Conservation (phyloP, 2,888 invertebrate species). For the Carabus problematicus region DNA sequence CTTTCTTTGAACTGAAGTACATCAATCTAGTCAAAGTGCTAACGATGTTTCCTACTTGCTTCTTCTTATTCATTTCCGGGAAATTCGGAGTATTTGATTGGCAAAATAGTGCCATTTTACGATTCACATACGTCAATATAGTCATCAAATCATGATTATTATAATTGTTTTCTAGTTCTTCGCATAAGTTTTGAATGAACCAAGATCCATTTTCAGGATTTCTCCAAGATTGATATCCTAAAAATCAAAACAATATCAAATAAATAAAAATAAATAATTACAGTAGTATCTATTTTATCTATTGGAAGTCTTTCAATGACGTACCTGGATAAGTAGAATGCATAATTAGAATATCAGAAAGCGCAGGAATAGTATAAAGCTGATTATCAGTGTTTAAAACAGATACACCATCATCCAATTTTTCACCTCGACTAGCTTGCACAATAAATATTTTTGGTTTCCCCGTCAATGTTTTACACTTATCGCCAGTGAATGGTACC, state of each 20-base stretch:
- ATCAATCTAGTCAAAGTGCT: slow-evolving; percentile 70
- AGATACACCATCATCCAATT: not conserved
- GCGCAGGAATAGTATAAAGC: too few species aligned
- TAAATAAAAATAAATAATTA: too few species aligned
- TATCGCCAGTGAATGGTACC: slow-evolving; percentile 58
- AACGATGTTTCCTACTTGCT: slow-evolving; percentile 73
- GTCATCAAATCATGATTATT: slow-evolving; percentile 64
- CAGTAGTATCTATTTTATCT: too few species aligned
- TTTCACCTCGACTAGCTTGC: slow-evolving; percentile 1
- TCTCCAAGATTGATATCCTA: slow-evolving; percentile 73
- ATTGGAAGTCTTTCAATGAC: too few species aligned
- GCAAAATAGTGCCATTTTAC: slow-evolving; percentile 71
- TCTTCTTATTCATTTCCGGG: slow-evolving; percentile 63
- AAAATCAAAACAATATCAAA: slow-evolving; percentile 40
- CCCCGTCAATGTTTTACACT: slow-evolving; percentile 58
- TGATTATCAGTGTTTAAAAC: too few species aligned
- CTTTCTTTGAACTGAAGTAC: slow-evolving; percentile 54
- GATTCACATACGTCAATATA: slow-evolving; percentile 68
- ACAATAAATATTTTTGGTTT: slow-evolving; percentile 66
- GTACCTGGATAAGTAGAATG: too few species aligned
- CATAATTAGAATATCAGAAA: too few species aligned
- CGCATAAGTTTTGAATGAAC: slow-evolving; percentile 74
- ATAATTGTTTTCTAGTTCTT: slow-evolving; percentile 61
- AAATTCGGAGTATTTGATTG: slow-evolving; percentile 63
- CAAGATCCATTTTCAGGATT: slow-evolving; percentile 73